Evolutionary conservation across 2,113 vertebrate species (phyloP), one percentile per base, ranked within the genome.

Genomic region (Mobula birostris): DNA sequence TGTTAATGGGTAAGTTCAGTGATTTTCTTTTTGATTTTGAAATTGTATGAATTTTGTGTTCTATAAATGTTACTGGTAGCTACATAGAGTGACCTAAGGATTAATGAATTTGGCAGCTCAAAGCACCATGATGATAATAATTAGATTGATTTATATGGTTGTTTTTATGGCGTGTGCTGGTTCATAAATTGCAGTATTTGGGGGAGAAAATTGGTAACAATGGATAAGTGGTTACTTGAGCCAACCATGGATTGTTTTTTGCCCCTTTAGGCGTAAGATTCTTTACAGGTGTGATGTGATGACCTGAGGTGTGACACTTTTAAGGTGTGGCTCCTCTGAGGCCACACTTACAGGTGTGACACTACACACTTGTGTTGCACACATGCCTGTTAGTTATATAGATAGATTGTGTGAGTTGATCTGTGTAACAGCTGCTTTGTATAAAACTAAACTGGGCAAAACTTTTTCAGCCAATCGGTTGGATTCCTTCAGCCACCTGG

Each of bases 401-500:
- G 85, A 88, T 88, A 88, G n/a, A 92, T 92, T 88, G 4, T 88
- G 83, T 88, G 83, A 88, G 83, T 88, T 88, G 58, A 88, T 88
- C 83, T 88, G 83, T 88, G 83, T 88, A 27, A 88, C 29, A 88
- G 83, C 83, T 88, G 58, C 83, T 88, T 61, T 88, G 27, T 88
- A 88, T 88, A 63, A 88, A 88, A 88, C 83, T 88, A 88, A 88
- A 88, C 83, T 88, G 83, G 83, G 63, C 88, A 70, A 92, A 92
- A 92, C 95, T 94, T 90, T 90, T 95, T 12, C 95, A 99, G 98
- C 96, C 97, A 98, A 12, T 98, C 98, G 0, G 98, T 99, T 95
- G 97, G 98, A 94, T 99, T 98, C 96, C 97, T 99, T 94, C 99
- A 99, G 95, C 97, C 98, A n/a, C 98, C 98, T 94, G 98, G 96